Evolutionary conservation across 1,140 invertebrate species (phyloP).

Genomic region (Cyclina sinensis): DNA sequence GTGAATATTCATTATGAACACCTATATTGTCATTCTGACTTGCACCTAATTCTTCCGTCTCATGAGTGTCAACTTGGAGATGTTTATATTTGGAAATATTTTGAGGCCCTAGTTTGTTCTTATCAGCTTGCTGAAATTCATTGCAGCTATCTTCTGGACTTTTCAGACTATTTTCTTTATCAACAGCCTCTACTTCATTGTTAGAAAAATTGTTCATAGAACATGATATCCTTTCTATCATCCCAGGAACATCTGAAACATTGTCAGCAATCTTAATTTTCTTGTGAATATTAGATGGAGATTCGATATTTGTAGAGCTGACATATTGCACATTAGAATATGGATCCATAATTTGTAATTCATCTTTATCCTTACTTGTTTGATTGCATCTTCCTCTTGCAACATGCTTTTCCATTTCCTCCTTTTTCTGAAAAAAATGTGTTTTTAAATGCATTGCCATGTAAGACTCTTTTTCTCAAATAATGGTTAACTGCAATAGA

Average conservation of each 20-base stretch:
- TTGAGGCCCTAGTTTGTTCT: not conserved
- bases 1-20: not conserved
- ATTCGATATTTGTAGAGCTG: not conserved
- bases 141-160: not conserved
- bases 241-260: not conserved
- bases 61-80: not conserved
- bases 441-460: too few relatives aligned
- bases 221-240: not conserved
- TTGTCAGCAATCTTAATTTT: constrained; percentile 1
- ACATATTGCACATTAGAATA: not conserved
- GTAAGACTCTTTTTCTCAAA: too few relatives aligned
- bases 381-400: constrained; percentile 54
- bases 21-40: not conserved
- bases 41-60: not conserved
- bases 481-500: too few relatives aligned
- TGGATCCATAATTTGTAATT: not conserved
- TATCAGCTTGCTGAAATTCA: not conserved
- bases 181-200: not conserved
- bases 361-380: not conserved
- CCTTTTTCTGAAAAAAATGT: not conserved
- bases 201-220: not conserved
- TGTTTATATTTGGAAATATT: not conserved
- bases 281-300: not conserved
- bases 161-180: too few relatives aligned
- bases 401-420: constrained; percentile 66